Evolutionary conservation across 2,797 vertebrate species (phyloP).

Genomic region (Etheostoma perlongum): DNA sequence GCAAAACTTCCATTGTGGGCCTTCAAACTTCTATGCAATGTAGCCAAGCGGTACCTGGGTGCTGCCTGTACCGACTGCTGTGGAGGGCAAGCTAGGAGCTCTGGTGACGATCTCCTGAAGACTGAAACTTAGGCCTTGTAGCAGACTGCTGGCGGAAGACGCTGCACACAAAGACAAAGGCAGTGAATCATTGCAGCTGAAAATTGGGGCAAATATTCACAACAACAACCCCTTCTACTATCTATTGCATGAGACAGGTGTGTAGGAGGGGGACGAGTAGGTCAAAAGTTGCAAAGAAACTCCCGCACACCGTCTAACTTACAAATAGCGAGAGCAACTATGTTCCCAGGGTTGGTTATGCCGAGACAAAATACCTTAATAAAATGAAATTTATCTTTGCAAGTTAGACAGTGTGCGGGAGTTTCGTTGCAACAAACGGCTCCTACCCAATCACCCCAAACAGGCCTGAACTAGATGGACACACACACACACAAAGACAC

Average conservation of each 20-base stretch:
- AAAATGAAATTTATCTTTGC: too few species aligned
- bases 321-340: too few species aligned
- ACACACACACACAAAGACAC: slow-evolving; percentile 11
- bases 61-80: slow-evolving; percentile 74
- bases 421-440: background rate
- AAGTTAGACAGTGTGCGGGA: too few species aligned
- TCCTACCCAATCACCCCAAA: background rate
- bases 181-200: slow-evolving; percentile 14
- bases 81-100: slow-evolving; percentile 84
- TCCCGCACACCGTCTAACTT: too few species aligned
- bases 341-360: too few species aligned
- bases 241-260: too few species aligned
- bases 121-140: slow-evolving; percentile 98
- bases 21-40: background rate
- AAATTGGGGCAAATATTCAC: slow-evolving; percentile 10
- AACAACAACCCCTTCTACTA: slow-evolving; percentile 10
- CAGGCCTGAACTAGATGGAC: slow-evolving; percentile 25
- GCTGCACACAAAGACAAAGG: slow-evolving; percentile 77
- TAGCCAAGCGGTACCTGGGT: slow-evolving; percentile 84
- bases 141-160: slow-evolving; percentile 94
- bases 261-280: too few species aligned
- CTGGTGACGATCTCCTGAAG: slow-evolving; percentile 96
- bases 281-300: too few species aligned
- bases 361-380: too few species aligned
- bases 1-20: background rate